Conservation (phyloP, 2,113 vertebrate species). For the Percina caprodes region DNA sequence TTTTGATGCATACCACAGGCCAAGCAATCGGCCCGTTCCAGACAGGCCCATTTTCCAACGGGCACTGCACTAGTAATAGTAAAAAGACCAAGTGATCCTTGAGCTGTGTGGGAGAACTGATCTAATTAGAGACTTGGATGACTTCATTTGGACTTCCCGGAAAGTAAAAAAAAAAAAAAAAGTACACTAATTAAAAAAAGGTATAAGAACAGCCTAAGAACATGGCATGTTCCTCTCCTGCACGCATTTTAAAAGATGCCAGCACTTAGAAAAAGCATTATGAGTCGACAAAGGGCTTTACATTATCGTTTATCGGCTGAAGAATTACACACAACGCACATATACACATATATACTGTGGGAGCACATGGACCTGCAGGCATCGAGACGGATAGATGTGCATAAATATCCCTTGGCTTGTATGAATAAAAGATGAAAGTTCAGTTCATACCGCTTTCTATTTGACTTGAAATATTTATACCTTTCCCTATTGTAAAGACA, state of each 20-base stretch:
- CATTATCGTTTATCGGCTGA: not conserved
- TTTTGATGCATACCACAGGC: no score
- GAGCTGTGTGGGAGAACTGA: no score
- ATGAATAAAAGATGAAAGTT: constrained; percentile 83
- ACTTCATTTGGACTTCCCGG: no score
- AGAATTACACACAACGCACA: not conserved
- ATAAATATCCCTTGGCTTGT: constrained; percentile 68
- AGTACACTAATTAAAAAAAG: no score
- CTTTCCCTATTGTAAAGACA: constrained; percentile 68
- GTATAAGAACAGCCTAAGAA: not conserved
- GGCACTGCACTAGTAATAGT: no score
- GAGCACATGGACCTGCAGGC: constrained; percentile 54
- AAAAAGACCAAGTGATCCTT: no score
- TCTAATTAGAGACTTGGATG: no score
- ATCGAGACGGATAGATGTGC: constrained; percentile 41
- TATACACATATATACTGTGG: not conserved
- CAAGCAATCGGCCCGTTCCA: no score
- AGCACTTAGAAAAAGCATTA: not conserved
- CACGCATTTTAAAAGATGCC: not conserved
- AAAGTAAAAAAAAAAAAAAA: no score
- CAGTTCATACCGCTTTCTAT: constrained; percentile 74
- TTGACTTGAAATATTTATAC: constrained; percentile 82
- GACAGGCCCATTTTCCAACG: no score
- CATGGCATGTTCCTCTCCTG: not conserved
- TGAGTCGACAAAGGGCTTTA: constrained; percentile 13